These are phyloP conservation scores for Rhaphigaster nebulosa DNA, from an alignment of 2,888 invertebrate species.

Conservation along the genomic window DNA sequence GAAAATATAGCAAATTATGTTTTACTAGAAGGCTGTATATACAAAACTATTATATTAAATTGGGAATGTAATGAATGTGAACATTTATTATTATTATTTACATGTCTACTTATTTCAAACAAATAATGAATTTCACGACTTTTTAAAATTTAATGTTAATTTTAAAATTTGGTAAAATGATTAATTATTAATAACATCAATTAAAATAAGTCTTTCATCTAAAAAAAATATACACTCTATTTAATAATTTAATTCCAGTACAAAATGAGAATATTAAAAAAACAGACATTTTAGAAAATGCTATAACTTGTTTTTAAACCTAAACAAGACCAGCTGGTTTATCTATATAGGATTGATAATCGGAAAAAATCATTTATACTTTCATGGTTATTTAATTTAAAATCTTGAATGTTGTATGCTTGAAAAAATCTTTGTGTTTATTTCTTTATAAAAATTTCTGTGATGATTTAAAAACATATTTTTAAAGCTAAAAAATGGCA, in stretches of 20 bases:
- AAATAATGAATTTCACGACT: too few relatives aligned
- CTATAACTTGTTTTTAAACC: not conserved
- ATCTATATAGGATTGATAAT: not conserved
- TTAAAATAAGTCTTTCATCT: too few relatives aligned
- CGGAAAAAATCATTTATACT: not conserved
- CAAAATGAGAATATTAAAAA: not conserved
- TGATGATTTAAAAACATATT: not conserved
- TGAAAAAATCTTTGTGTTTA: not conserved
- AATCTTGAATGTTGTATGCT: not conserved
- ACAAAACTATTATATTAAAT: too few relatives aligned
- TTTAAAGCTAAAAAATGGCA: not conserved
- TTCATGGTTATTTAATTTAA: not conserved
- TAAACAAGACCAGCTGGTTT: not conserved
- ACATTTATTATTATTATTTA: too few relatives aligned
- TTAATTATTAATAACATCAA: too few relatives aligned
- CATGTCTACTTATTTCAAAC: too few relatives aligned
- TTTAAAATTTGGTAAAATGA: too few relatives aligned
- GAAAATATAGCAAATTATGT: too few relatives aligned
- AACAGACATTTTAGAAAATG: not conserved
- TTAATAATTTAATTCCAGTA: not conserved
- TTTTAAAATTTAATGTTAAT: too few relatives aligned
- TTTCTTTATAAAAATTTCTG: not conserved
- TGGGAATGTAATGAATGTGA: too few relatives aligned
- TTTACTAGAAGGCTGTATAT: too few relatives aligned
- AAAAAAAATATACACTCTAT: too few relatives aligned